These are phyloP conservation scores for Leptarthrus brevirostris DNA, from an alignment of 2,888 invertebrate genomes.

Conservation along the genomic window DNA sequence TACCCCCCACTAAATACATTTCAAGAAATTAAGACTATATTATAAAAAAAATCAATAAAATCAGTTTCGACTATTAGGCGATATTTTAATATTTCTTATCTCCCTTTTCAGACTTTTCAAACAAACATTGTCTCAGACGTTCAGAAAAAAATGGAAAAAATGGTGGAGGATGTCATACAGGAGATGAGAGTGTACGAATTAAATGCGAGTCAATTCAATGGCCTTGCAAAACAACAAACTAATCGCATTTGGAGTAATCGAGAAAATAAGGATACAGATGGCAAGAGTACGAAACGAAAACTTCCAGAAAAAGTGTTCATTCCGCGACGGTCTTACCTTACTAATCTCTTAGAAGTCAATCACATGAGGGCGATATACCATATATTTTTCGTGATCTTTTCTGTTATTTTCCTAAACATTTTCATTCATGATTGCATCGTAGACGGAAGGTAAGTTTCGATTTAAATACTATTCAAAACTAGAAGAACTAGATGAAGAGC, in stretches of 20 bases:
- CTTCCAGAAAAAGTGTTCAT: slow-evolving; percentile 76
- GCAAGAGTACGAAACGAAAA: slow-evolving; percentile 49
- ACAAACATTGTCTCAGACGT: slow-evolving; percentile 60
- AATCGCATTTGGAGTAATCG: slow-evolving; percentile 55
- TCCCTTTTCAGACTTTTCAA: slow-evolving; percentile 57
- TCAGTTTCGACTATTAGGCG: no score
- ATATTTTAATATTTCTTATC: no score
- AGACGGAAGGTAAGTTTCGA: slow-evolving; percentile 75
- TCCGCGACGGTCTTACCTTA: slow-evolving; percentile 82
- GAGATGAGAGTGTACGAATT: slow-evolving; percentile 62
- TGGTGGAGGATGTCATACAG: slow-evolving; percentile 63
- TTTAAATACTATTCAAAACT: no score
- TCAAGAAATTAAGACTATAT: no score
- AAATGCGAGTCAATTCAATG: slow-evolving; percentile 61
- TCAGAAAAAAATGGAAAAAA: slow-evolving; percentile 60
- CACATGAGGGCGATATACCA: slow-evolving; percentile 88
- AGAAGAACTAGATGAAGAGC: no score
- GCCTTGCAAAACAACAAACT: slow-evolving; percentile 57
- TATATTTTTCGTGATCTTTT: slow-evolving; percentile 82
- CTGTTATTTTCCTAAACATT: slow-evolving; percentile 79
- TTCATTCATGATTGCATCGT: slow-evolving; percentile 79
- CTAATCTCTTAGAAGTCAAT: slow-evolving; percentile 79
- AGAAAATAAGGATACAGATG: neutral
- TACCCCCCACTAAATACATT: no score
- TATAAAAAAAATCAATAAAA: no score